Percentiles rank a stretch among this genome's conserved stretches.
Conservation (phyloP, 2,113 vertebrate species). For the Elephas maximus region DNA sequence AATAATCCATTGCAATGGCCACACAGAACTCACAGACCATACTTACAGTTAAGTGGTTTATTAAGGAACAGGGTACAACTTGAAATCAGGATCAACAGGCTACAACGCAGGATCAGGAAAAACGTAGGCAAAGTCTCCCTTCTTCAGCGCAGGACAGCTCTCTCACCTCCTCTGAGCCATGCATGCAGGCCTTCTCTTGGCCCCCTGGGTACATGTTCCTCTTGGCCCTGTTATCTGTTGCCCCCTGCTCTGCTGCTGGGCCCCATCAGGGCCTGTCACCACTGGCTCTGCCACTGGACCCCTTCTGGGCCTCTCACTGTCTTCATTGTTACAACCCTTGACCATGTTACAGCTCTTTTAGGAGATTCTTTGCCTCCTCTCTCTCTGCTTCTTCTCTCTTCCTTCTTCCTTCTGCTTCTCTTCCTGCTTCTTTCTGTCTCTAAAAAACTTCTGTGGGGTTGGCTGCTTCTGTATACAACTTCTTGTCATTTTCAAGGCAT, state of each 20-base stretch:
- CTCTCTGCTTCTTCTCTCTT: background rate
- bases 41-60: too few relatives aligned
- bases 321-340: background rate
- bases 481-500: background rate
- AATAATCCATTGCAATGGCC: too few relatives aligned
- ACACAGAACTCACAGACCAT: too few relatives aligned
- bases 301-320: background rate
- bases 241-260: background rate
- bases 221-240: background rate
- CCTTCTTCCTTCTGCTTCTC: too few relatives aligned
- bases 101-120: background rate
- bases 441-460: background rate
- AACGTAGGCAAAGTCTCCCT: background rate
- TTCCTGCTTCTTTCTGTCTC: background rate
- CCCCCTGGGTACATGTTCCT: background rate
- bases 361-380: too few relatives aligned
- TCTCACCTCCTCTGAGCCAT: background rate
- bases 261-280: background rate
- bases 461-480: background rate
- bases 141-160: background rate
- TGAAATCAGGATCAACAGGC: too few relatives aligned
- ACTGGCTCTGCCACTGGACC: background rate
- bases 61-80: too few relatives aligned
- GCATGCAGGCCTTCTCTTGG: background rate
- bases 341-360: background rate